Conservation (phyloP, 2,888 invertebrate species). For the Pachliopta kotzebuea region DNA sequence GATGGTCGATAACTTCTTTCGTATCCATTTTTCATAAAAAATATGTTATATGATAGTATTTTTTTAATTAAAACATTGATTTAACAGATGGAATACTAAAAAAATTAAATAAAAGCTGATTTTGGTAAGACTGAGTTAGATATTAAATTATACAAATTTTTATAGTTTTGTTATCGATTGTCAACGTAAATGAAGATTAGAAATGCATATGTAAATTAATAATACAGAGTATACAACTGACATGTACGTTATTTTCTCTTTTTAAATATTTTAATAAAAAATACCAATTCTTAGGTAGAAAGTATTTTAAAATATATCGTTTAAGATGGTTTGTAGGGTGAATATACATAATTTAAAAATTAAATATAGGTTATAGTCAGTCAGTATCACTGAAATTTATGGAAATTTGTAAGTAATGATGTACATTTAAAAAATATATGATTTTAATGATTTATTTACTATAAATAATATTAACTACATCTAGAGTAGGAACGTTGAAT, state of each 20-base stretch:
- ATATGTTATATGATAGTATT: neutral
- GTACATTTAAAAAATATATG: too few relatives aligned
- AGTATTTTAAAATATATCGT: too few relatives aligned
- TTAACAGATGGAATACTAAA: neutral
- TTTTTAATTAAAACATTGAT: neutral
- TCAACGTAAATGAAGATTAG: neutral
- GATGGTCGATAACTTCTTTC: slow-evolving; percentile 82
- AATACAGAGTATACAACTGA: neutral
- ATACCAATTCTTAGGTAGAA: neutral
- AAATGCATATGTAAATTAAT: neutral
- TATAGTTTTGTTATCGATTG: neutral
- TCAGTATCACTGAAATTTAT: too few relatives aligned
- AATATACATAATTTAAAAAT: too few relatives aligned
- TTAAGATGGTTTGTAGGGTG: too few relatives aligned
- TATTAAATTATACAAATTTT: neutral
- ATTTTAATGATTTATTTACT: too few relatives aligned
- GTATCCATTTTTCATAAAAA: slow-evolving; percentile 68
- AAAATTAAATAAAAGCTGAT: too few relatives aligned
- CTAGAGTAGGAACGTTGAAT: neutral
- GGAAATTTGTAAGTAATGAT: too few relatives aligned
- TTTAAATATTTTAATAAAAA: neutral
- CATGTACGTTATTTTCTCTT: neutral
- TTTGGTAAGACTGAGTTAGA: neutral
- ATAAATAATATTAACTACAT: neutral
- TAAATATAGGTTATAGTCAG: too few relatives aligned